Evolutionary conservation across 2,113 vertebrate genomes (phyloP), one percentile per base, ranked within the genome.

Genomic region (Poecile atricapillus): DNA sequence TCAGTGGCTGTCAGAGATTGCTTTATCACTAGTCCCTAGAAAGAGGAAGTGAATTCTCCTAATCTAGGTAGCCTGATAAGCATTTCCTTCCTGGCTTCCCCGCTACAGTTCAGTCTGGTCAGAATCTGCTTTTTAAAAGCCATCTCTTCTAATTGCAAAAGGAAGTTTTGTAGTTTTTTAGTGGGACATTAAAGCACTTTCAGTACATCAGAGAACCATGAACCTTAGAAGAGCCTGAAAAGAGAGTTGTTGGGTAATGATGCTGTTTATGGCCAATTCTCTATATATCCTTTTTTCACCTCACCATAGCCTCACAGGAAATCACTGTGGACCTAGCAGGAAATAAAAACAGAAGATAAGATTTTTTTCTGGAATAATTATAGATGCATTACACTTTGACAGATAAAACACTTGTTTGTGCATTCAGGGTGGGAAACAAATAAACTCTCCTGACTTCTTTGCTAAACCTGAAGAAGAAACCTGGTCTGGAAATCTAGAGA

Each of bases 401-500:
- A 67, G n/a, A 70, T 5, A 55, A 76, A 81, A 37, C 4, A 63
- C 12, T 7, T 33, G 5, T 24, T 49, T 56, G 12, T 46, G 7
- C 27, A 35, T 37, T 22, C 1, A 0, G 4, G 9, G 6, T 2
- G 1, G 3, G 2, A 5, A 8, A 41, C 5, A 12, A 25, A 16
- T 21, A 21, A 85, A 53, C 1, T 21, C 6, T 53, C 13, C 17
- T 33, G 7, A 39, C 62, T 89, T 82, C 30, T 10, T 28, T 58
- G 17, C 3, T 63, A 67, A 75, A 65, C 9, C 15, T 43, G 14
- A 15, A 49, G 31, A 56, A 71, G 5, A 9, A 89, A 62, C 12
- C 28, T 74, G 25, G 22, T 43, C 14, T 84, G 44, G 16, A 84
- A 77, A 68, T 21, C 7, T 31, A 53, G 28, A 63, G 14, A 81